Base-by-base conservation (phyloP, 2,888 invertebrate genomes). In the Pegoplata infirma region DNA sequence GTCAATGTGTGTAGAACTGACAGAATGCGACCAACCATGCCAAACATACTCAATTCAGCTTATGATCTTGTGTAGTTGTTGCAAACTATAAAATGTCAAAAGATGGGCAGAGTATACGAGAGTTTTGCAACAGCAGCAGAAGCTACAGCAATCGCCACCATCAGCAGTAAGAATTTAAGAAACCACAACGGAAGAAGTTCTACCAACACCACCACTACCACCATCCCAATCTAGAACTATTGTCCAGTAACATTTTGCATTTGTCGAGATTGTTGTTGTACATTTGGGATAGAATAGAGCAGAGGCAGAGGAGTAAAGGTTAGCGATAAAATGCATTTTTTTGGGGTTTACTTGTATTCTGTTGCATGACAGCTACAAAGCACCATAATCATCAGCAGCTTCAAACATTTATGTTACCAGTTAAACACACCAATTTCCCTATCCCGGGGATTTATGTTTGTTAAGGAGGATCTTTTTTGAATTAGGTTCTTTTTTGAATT, bases 11-110 rank as follows among this genome's bases (percentile, higher is more conserved):
- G 69, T 74, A 64, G 71, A 81, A 76, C 78, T 82, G 82, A 82
- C 82, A 82, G 82, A 82, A 82, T 81, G 82, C 82, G 81, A 82
- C 82, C 82, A 81, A 78, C 81, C 78, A 78, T 78, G 78, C 78
- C 68, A 80, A 76, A 80, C 74, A 78, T 78, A 74, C 78, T 78
- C 78, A 78, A 78, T 74, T 64, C 78, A 36, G 61, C 73, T 73
- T 73, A 73, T 73, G 73, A 69, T 78, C 68, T 46, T 59, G 63
- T 16, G 28, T 71, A 46, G 53, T 44, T 72, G 53, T 73, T 40
- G 46, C 32, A 21, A 59, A 25, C n/a, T 46, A 67, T 40, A 55
- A 51, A 55, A 36, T 68, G 63, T 63, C 55, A 66, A 55, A 55
- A 66, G 71, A 76, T 56, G 68, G 44, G 49, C 49, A 25, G 67